A percentile compares a stretch with the other conserved stretches of the same genome.
Conservation (phyloP, 2,797 vertebrate species). For the Oreortyx pictus region DNA sequence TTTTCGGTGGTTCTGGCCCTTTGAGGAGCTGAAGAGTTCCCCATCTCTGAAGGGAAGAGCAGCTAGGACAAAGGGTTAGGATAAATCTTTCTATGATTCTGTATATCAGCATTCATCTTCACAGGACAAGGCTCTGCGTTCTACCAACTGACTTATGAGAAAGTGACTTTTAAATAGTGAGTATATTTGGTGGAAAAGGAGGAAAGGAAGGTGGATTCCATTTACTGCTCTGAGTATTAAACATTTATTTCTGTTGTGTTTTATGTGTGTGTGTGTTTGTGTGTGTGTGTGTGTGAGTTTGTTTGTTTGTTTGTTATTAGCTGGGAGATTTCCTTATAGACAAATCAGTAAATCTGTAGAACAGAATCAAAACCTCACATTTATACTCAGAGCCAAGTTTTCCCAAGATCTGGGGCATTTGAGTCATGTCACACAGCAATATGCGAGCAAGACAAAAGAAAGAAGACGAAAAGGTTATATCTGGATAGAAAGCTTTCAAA, state of each 20-base stretch:
- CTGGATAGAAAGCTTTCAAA: not conserved
- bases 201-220: not conserved
- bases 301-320: not conserved
- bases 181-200: not conserved
- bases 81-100: not conserved
- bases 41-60: not conserved
- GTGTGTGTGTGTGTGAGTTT: too few relatives aligned
- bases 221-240: not conserved
- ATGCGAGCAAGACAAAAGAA: not conserved
- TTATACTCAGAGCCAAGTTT: not conserved
- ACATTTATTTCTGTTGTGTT: not conserved
- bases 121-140: not conserved
- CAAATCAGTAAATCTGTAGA: not conserved
- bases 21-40: slow-evolving; percentile 24
- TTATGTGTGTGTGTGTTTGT: not conserved
- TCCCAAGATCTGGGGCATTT: not conserved
- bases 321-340: not conserved
- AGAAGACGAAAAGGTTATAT: not conserved
- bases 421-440: not conserved
- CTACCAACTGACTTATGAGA: not conserved
- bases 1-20: slow-evolving; percentile 48
- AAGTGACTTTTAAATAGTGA: not conserved
- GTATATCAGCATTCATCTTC: not conserved
- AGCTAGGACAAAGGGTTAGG: not conserved
- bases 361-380: not conserved